A percentile compares a stretch with the other conserved stretches of the same genome.
These are phyloP conservation scores for Bellardia pandia DNA, from an alignment of 2,888 invertebrate species.

Conservation along the genomic window DNA sequence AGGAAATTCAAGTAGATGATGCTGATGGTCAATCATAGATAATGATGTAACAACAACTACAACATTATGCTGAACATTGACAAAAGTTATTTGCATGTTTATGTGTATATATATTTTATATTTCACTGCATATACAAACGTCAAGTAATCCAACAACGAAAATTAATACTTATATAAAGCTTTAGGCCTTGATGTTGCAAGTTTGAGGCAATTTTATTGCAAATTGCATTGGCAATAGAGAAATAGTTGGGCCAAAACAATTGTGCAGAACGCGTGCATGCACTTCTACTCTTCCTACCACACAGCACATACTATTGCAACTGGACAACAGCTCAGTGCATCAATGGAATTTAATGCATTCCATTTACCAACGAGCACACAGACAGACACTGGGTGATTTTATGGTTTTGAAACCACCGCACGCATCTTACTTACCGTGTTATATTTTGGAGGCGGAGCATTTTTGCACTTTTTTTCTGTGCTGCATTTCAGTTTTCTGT, in stretches of 20 bases:
- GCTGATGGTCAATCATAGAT: constrained; percentile 74
- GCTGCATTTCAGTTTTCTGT: constrained; percentile 41
- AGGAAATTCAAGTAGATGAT: constrained; percentile 60
- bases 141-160: constrained; percentile 20
- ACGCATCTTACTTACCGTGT: constrained; percentile 66
- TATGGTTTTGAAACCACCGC: constrained; percentile 61
- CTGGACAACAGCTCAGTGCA: constrained; percentile 4
- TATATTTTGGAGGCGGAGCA: constrained; percentile 80
- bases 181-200: constrained; percentile 65
- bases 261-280: constrained; percentile 7
- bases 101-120: constrained; percentile 9
- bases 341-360: constrained; percentile 38
- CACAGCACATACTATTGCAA: neutral
- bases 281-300: constrained; percentile 14
- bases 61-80: constrained; percentile 70
- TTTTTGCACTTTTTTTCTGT: constrained; percentile 80
- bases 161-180: constrained; percentile 49
- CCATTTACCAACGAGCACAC: constrained; percentile 34
- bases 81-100: constrained; percentile 75
- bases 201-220: constrained; percentile 63
- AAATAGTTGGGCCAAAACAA: constrained; percentile 68
- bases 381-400: constrained; percentile 48
- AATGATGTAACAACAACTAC: constrained; percentile 72
- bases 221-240: constrained; percentile 67
- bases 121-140: neutral